Conservation (phyloP, 2,113 vertebrate genomes). For the Chloroceryle aenea region DNA sequence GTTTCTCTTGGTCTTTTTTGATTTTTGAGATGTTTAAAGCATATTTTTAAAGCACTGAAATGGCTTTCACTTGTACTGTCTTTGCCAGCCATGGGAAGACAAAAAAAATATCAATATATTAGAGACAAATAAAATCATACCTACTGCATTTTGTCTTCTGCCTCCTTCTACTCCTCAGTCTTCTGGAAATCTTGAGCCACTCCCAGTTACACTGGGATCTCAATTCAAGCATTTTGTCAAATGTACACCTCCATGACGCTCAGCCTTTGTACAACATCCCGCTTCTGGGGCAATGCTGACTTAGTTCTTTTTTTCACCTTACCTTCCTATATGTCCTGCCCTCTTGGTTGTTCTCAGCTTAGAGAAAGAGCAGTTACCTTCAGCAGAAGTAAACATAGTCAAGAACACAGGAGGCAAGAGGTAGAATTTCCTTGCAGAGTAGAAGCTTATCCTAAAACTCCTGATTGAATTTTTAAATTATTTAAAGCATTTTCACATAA, state of each 20-base stretch:
- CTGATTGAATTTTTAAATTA: background rate
- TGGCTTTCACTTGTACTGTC: background rate
- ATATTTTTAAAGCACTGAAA: background rate
- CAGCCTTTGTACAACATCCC: background rate
- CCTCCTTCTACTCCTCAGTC: background rate
- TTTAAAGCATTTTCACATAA: background rate
- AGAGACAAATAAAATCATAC: background rate
- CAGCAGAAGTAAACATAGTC: background rate
- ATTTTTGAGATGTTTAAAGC: background rate
- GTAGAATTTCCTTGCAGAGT: background rate
- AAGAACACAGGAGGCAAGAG: background rate
- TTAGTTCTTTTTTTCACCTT: background rate
- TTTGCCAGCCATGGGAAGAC: background rate
- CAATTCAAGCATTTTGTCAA: background rate
- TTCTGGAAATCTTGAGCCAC: background rate
- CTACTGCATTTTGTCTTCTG: background rate
- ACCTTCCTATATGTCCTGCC: background rate
- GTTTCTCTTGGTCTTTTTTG: background rate
- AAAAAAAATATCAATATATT: background rate
- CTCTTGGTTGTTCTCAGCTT: background rate
- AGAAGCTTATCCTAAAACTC: background rate
- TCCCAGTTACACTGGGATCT: background rate
- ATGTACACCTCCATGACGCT: background rate
- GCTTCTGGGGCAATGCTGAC: background rate
- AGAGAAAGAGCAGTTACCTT: background rate